Evolutionary conservation across 2,113 vertebrate species (phyloP), one percentile per base, ranked within the genome.

Genomic region (Amazona vittata): DNA sequence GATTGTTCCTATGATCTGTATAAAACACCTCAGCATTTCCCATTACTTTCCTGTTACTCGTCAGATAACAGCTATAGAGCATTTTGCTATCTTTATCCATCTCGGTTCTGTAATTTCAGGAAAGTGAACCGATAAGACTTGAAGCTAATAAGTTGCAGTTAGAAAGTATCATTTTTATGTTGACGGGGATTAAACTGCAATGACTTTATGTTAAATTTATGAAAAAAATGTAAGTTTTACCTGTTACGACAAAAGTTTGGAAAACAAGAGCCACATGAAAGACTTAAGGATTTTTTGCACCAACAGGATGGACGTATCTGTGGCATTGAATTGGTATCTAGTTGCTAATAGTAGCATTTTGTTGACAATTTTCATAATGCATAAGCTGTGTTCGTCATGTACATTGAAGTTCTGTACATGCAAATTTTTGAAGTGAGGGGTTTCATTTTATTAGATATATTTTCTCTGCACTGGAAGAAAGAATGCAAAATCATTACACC

Each of bases 161-260:
- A 76, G 74, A 93, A 96, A 69, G 63, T 88, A 83, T 86, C 11
- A 4, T 82, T 96, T 90, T 71, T 89, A 81, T 88, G 18, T n/a
- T 95, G 44, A 22, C 6, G 33, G 9, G 73, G 70, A 90, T 88
- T 95, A 94, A 95, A 96, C 15, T 78, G 31, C 50, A 92, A 93
- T 82, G 12, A 11, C 20, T 91, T 93, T 85, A 63, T 37, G 26
- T 86, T 89, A 90, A 71, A 62, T 86, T 76, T 86, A 93, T 57
- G 44, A 94, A 93, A 93, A 93, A 86, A 78, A 69, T 70, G 31
- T 52, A 68, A 55, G 57, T 47, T 62, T 68, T 92, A 13, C 14
- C 18, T 83, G 41, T 59, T 94, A 87, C 75, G 68, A 8, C 11
- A 89, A 29, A 44, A 10, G 28, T 95, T 84, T 93, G 52, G 10